These are phyloP conservation scores for Gadopsis bispinosus DNA, from an alignment of 2,797 vertebrate species.

Conservation along the genomic window DNA sequence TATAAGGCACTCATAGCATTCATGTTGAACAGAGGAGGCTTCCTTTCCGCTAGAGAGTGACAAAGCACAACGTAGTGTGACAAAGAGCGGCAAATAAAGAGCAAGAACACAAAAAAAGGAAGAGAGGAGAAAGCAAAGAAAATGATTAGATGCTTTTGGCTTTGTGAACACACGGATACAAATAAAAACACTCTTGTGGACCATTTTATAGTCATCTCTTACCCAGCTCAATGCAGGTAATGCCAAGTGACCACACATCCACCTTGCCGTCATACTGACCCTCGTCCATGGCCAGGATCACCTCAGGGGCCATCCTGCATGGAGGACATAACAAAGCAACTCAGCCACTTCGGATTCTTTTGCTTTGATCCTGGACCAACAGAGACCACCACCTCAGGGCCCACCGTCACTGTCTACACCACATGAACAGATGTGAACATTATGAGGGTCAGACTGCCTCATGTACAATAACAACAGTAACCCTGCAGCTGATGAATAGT, in stretches of 20 bases:
- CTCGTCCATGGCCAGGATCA: conserved; percentile 96
- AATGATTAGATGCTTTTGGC: conserved; percentile 41
- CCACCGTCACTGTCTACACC: conserved; percentile 9
- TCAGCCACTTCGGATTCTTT: conserved; percentile 42
- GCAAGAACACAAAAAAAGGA: conserved; percentile 16
- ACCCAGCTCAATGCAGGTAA: conserved; percentile 96
- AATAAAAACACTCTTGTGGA: background rate
- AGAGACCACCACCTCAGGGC: conserved; percentile 23
- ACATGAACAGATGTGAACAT: conserved; percentile 2
- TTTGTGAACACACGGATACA: conserved; percentile 18
- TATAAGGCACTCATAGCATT: conserved; percentile 99
- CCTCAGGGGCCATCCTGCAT: conserved; percentile 95
- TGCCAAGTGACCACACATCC: conserved; percentile 96
- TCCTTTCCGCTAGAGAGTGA: conserved; percentile 89
- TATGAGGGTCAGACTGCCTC: conserved; percentile 8
- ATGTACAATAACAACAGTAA: conserved; percentile 22
- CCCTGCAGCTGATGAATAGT: conserved; percentile 14
- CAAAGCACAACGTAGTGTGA: conserved; percentile 44
- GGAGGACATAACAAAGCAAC: conserved; percentile 46
- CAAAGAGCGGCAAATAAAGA: conserved; percentile 35
- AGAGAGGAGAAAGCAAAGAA: conserved; percentile 14
- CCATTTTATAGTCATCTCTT: conserved; percentile 58
- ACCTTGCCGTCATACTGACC: conserved; percentile 96
- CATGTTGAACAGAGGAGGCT: conserved; percentile 97
- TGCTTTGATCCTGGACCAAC: conserved; percentile 35